phyloP scores from a whole-genome alignment of 2,113 vertebrate species.

The Oophaga pumilio region DNA sequence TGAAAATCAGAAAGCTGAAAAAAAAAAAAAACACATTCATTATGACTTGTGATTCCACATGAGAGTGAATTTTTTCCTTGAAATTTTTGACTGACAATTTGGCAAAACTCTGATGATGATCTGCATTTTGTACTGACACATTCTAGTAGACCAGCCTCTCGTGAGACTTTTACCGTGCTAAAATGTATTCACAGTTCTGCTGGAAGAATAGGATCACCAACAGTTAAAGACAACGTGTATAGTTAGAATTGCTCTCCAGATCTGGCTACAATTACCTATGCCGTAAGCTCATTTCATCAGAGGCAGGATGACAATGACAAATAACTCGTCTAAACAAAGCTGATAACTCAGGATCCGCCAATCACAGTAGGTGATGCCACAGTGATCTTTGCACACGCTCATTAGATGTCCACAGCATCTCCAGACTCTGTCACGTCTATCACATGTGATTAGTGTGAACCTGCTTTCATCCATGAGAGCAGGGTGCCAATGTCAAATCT shows the following conservation, averaged over 20 bases:
- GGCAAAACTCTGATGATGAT: background rate
- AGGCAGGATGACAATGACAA: too few species aligned
- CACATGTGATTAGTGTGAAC: too few species aligned
- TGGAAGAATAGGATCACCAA: background rate
- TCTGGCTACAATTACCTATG: background rate
- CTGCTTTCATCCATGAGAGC: too few species aligned
- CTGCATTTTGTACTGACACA: slow-evolving; percentile 15
- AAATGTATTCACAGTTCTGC: slow-evolving; percentile 3
- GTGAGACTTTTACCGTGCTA: slow-evolving; percentile 16
- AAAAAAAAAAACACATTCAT: too few species aligned
- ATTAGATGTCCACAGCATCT: too few species aligned
- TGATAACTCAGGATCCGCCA: too few species aligned
- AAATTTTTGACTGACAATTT: background rate
- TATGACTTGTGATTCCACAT: background rate
- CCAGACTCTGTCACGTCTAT: too few species aligned
- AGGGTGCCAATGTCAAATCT: too few species aligned
- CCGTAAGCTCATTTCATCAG: background rate
- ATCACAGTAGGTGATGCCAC: too few species aligned
- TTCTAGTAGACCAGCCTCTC: background rate
- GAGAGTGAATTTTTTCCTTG: background rate
- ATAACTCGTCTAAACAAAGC: too few species aligned
- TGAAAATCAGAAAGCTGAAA: too few species aligned
- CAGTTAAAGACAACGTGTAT: background rate
- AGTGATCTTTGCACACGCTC: too few species aligned
- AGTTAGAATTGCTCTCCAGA: background rate